Evolutionary conservation across 2,888 invertebrate species (phyloP), one percentile per base, ranked within the genome.

Genomic region (Kuschelorhynchus macadamiae): DNA sequence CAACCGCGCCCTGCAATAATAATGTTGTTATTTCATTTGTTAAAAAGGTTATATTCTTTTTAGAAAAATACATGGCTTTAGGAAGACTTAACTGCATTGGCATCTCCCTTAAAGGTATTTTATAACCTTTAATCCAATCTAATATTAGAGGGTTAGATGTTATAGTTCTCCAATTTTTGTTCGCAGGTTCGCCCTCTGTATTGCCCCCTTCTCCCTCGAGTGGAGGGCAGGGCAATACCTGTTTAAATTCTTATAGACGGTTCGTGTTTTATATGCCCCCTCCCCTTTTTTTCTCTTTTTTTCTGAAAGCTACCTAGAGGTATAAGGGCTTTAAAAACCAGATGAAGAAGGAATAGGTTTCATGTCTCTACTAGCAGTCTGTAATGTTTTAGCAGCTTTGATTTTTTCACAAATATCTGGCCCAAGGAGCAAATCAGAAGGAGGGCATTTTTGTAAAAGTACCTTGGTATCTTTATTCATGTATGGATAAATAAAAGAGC

Each of bases 351-450:
- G 18, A 33, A 36, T n/a, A 1, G 36, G 25, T 41, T 61, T 61
- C 18, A 61, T 5, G 12, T 61, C 61, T 25, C 36, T 61, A 11
- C 61, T 41, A 14, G 41, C 36, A 12, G 16, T 16, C 36, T 59
- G 44, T n/a, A 47, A 17, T 5, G 25, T 25, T 7, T 25, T 25
- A 25, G 25, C 25, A 3, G 25, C 25, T 25, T 25, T 25, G 7
- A 12, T 16, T 11, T 47, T 69, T 30, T 69, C 68, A 21, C 46
- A 25, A 1, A 68, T 30, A 14, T 64, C 64, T 5, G 69, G 47
- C 3, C 64, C 64, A 52, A 64, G 60, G 14, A 69, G 60, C 1
- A 64, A 44, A 16, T 64, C 25, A 7, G 25, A 25, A 25, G 25
- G 25, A 25, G 25, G 25, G 7, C 25, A 25, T 25, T 7, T 25